A percentile compares a stretch with the other conserved stretches of the same genome.
These are phyloP conservation scores for Drosophila formosana DNA, from an alignment of 2,888 invertebrate species.

Conservation along the genomic window DNA sequence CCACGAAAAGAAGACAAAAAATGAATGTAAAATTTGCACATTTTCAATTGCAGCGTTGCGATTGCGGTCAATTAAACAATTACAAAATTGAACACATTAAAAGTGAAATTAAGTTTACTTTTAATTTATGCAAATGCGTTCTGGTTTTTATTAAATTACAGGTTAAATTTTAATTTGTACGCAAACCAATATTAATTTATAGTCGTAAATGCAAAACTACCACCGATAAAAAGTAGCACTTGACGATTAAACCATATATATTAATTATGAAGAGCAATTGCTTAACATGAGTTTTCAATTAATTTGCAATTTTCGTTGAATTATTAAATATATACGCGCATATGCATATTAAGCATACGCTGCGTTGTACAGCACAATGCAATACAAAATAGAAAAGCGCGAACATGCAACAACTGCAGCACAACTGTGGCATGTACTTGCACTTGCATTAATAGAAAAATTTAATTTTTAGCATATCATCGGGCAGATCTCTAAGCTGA, in stretches of 20 bases:
- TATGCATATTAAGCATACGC: constrained; percentile 21
- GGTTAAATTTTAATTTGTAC: constrained; percentile 2
- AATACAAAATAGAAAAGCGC: constrained; percentile 8
- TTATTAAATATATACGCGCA: constrained; percentile 21
- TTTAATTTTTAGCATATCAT: constrained; percentile 51
- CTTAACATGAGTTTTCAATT: constrained; percentile 53
- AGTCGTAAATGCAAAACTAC: constrained; percentile 54
- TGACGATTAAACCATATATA: constrained; percentile 53
- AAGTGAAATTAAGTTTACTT: constrained; percentile 11
- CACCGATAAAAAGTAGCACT: constrained; percentile 68
- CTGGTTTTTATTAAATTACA: constrained; percentile 5
- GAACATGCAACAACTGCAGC: constrained; percentile 10
- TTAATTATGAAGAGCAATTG: constrained; percentile 36
- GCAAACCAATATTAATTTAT: constrained; percentile 5
- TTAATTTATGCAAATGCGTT: constrained; percentile 13
- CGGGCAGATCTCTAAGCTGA: background rate
- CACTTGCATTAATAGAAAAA: constrained; percentile 18
- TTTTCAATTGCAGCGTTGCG: constrained; percentile 6
- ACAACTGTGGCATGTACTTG: constrained; percentile 15
- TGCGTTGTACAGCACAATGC: constrained; percentile 11
- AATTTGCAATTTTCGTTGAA: constrained; percentile 43
- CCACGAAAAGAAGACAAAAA: background rate
- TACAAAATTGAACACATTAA: constrained; percentile 10
- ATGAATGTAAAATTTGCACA: background rate
- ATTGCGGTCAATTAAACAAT: constrained; percentile 47